Percentiles rank a stretch among this genome's conserved stretches.
Evolutionary conservation across 2,888 invertebrate genomes (phyloP).

Genomic region (Aleiodes alternator): DNA sequence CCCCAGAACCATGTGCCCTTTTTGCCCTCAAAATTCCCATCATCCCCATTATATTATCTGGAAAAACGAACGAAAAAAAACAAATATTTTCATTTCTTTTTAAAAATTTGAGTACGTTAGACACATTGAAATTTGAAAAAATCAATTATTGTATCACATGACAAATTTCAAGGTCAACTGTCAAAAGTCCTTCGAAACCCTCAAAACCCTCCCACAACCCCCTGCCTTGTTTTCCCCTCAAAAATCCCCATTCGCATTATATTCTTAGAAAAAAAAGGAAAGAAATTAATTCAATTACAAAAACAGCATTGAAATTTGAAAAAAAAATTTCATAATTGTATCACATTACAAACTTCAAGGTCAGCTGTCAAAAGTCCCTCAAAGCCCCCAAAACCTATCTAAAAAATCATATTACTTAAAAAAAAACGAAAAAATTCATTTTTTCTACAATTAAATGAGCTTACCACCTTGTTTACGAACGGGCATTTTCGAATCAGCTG

Average conservation of each 20-base stretch:
- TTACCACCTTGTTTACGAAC: slow-evolving; percentile 86
- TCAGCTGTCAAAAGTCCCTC: slow-evolving; percentile 19
- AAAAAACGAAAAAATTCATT: no score
- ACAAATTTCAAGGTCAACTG: slow-evolving; percentile 36
- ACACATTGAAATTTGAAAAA: background rate
- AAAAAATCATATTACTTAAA: no score
- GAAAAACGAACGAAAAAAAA: no score
- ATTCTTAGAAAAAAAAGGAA: no score
- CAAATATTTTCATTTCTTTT: no score
- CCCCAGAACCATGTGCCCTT: no score
- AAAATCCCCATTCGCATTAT: no score
- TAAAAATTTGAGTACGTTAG: slow-evolving; percentile 34
- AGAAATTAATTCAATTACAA: slow-evolving; percentile 19
- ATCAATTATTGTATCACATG: slow-evolving; percentile 26
- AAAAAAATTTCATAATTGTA: slow-evolving; percentile 2
- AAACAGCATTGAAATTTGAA: background rate
- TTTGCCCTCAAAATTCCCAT: no score
- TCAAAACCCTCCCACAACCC: no score
- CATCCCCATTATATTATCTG: no score
- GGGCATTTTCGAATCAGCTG: slow-evolving; percentile 78
- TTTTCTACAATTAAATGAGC: slow-evolving; percentile 57
- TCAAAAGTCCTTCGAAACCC: slow-evolving; percentile 3
- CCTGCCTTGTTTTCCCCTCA: no score
- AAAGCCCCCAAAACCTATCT: background rate
- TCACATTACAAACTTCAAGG: slow-evolving; percentile 39